A percentile compares a stretch with the other conserved stretches of the same genome.
Evolutionary conservation across 2,797 vertebrate species (phyloP).

Genomic region (Silurus aristotelis): DNA sequence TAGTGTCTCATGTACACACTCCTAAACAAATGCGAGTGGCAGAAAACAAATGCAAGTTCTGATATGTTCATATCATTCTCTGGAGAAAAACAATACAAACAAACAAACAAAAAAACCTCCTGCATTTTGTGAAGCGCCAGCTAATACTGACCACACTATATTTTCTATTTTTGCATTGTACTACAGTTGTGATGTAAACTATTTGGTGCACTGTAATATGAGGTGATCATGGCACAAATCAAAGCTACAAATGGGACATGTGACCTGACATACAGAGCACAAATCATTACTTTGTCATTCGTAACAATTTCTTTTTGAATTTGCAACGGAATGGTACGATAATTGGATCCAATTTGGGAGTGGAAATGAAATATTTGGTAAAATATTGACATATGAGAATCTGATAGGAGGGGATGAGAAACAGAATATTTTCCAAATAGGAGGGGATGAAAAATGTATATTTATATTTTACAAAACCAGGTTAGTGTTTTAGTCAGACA

Average conservation of each 20-base stretch:
- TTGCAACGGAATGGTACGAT: neutral
- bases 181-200: slow-evolving; percentile 9
- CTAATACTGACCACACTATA: slow-evolving; percentile 5
- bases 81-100: neutral
- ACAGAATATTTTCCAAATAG: neutral
- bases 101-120: neutral
- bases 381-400: neutral
- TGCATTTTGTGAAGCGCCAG: neutral
- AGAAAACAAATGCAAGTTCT: neutral
- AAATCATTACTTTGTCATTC: slow-evolving; percentile 20
- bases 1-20: neutral
- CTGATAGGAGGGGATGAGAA: neutral
- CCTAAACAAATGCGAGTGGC: neutral
- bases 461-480: slow-evolving; percentile 6
- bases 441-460: neutral
- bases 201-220: slow-evolving; percentile 1
- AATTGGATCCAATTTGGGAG: slow-evolving; percentile 16
- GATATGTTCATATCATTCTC: too few species aligned
- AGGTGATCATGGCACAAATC: neutral
- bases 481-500: neutral
- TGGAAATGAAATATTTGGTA: slow-evolving; percentile 26
- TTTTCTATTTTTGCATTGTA: slow-evolving; percentile 2
- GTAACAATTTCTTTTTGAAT: neutral
- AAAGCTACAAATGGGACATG: slow-evolving; percentile 9
- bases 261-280: slow-evolving; percentile 28